Evolutionary conservation across 2,888 invertebrate species (phyloP), one percentile per base, ranked within the genome.

Genomic region (Yponomeuta sedellus): DNA sequence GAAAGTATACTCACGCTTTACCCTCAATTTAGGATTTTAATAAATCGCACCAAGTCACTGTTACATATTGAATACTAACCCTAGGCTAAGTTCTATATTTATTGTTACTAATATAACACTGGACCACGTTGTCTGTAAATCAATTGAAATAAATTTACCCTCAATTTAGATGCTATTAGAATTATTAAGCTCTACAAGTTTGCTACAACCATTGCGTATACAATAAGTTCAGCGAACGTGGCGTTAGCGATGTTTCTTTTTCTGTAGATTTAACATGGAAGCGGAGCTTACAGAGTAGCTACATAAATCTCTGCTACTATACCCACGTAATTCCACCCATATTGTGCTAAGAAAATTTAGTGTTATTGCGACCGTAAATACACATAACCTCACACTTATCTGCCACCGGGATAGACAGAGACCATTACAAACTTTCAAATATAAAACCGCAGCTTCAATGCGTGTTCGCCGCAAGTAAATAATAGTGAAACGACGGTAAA

Each of bases 401-500:
- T 52, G 44, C 44, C 44, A 52, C 44, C 12, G 44, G 44, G 44
- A 12, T 52, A 52, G 44, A 52, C 44, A 52, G 44, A 52, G 44
- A 16, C 10, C 44, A 16, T 52, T 52, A 52, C 12, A 52, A 16
- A 52, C 44, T 52, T 52, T 52, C 12, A 12, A 52, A 52, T 52
- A 52, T 52, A 16, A 52, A 58, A 58, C 20, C 20, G 58, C 58
- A 58, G 20, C n/a, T 58, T 58, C 58, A 58, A 52, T 57, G 57
- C 57, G 8, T 57, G 20, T 10, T 57, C n/a, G n/a, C 57, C 57
- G 19, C 57, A 57, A 57, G 57, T 34, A 61, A 34, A 61, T 34
- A 44, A 25, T 61, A 61, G 61, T 25, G 44, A 34, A 34, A 61
- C 61, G 22, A 61, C 28, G 61, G 25, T 16, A 61, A 61, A 61